phyloP scores from a whole-genome alignment of 35 echinoderm and acorn worm genomes.

The Acanthaster planci region DNA sequence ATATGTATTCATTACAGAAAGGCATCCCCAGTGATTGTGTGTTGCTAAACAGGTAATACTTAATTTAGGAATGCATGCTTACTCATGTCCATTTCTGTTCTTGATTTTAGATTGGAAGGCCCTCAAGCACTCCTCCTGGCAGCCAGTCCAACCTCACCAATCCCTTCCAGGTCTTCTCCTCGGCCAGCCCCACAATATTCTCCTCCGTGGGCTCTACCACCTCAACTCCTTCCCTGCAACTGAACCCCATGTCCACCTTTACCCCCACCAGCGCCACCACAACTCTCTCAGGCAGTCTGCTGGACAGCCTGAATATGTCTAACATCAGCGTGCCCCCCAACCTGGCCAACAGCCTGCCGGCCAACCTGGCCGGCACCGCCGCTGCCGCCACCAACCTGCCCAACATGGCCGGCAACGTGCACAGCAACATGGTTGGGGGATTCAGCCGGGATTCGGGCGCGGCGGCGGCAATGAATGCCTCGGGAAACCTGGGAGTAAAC shows the following conservation, averaged over 20 bases:
- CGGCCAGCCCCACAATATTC: too few relatives aligned
- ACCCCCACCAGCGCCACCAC: conserved; percentile 67
- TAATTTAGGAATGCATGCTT: too few relatives aligned
- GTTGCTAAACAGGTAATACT: too few relatives aligned
- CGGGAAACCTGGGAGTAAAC: conserved; percentile 54
- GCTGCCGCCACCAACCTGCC: conserved; percentile 43
- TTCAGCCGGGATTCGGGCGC: not conserved
- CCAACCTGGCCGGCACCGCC: conserved; percentile 19
- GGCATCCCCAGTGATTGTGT: too few relatives aligned
- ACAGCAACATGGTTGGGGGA: conserved; percentile 60
- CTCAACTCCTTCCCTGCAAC: conserved; percentile 75
- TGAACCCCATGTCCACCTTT: conserved; percentile 76
- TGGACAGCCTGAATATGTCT: conserved; percentile 64
- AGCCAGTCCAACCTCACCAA: conserved; percentile 46
- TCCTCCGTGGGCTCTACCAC: conserved; percentile 49
- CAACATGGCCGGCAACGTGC: conserved; percentile 57
- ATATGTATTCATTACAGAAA: too few relatives aligned
- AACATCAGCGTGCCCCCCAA: conserved; percentile 46
- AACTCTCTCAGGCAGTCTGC: conserved; percentile 48
- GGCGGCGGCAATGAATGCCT: not conserved
- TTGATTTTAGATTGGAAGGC: conserved; percentile 48
- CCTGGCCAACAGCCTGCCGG: conserved; percentile 58
- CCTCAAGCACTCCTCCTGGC: conserved; percentile 41
- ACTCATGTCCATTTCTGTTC: not conserved
- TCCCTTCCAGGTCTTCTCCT: conserved; percentile 30